These are phyloP conservation scores for Crotophaga sulcirostris DNA, from an alignment of 2,113 vertebrate species.

Conservation along the genomic window DNA sequence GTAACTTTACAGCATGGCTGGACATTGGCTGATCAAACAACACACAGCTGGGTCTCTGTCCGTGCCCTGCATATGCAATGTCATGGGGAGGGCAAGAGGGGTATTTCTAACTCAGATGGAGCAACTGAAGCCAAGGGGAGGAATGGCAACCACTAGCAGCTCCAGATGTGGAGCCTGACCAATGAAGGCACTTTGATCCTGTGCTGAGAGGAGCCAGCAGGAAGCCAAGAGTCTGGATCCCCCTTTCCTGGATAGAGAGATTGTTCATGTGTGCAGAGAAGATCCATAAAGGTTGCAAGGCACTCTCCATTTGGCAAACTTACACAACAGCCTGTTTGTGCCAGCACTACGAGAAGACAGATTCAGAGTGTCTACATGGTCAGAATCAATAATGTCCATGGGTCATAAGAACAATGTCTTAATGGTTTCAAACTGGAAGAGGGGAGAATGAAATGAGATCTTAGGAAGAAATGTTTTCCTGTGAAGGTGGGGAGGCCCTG, in stretches of 20 bases:
- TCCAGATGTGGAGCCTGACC: background rate
- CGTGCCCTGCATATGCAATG: background rate
- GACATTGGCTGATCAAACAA: background rate
- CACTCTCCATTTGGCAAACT: background rate
- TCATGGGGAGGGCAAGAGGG: background rate
- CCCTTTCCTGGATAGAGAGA: background rate
- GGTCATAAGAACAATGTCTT: background rate
- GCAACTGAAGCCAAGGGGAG: too few species aligned
- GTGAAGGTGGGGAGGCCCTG: too few species aligned
- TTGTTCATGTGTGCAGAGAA: background rate
- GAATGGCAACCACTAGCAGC: background rate
- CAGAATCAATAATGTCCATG: background rate
- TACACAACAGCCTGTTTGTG: background rate
- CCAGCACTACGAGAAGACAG: background rate
- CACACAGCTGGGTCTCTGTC: background rate
- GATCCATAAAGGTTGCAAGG: background rate
- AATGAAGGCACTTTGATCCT: rapidly evolving
- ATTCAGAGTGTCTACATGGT: background rate
- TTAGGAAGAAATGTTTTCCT: too few species aligned
- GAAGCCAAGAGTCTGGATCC: background rate
- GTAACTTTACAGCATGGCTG: background rate
- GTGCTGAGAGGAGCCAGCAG: background rate
- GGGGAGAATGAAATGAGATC: too few species aligned
- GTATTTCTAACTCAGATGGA: background rate
- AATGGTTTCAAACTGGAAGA: too few species aligned